phyloP scores from a whole-genome alignment of 2,888 invertebrate species.

The Fissipunctia ypsillon region DNA sequence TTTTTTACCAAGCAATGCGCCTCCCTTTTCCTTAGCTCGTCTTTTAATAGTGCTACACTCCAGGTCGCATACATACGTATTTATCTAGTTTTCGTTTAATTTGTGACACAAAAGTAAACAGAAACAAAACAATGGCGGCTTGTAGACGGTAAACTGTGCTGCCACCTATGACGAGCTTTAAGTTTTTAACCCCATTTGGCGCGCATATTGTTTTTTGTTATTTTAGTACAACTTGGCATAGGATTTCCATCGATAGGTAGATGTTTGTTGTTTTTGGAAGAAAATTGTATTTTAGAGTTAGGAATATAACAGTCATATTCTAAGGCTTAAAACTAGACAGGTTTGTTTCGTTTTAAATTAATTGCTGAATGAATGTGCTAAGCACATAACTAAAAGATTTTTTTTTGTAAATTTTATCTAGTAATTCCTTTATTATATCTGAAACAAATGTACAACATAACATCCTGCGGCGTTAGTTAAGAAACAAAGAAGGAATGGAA shows the following conservation, averaged over 20 bases:
- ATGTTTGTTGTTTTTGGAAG: not conserved
- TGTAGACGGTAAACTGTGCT: no score
- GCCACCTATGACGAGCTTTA: no score
- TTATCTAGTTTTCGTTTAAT: no score
- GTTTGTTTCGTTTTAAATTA: not conserved
- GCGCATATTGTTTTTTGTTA: no score
- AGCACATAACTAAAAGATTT: not conserved
- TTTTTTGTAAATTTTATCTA: not conserved
- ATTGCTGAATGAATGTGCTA: not conserved
- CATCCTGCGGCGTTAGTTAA: slow-evolving; percentile 7
- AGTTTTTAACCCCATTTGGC: no score
- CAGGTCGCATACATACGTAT: no score
- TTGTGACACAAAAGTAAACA: no score
- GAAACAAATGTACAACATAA: not conserved
- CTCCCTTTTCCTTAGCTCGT: no score
- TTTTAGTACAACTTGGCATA: fast-evolving
- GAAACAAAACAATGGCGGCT: no score
- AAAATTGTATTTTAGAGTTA: not conserved
- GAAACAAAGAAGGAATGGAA: slow-evolving; percentile 52
- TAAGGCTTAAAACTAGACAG: not conserved
- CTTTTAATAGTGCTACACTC: no score
- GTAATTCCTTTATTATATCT: not conserved
- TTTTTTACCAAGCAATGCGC: no score
- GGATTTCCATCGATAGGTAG: not conserved
- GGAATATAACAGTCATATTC: not conserved